Conservation (phyloP, 2,888 invertebrate genomes). For the Tachina lurida region DNA sequence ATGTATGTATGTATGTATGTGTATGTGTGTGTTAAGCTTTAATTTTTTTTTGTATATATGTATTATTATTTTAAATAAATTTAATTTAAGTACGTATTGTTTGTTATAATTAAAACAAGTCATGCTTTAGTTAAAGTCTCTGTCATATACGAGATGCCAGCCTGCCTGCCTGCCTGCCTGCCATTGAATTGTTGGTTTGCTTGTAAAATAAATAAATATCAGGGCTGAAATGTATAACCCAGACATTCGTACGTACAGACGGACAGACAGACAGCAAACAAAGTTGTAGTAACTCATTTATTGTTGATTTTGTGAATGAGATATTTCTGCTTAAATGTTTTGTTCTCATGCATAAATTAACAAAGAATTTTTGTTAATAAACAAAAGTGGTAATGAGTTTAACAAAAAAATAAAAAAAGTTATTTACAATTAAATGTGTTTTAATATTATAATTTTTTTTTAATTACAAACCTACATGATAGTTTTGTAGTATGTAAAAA, state of each 20-base stretch:
- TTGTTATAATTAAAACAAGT: slow-evolving; percentile 63
- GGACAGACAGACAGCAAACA: background rate
- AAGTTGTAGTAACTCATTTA: slow-evolving; percentile 29
- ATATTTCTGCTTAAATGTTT: slow-evolving; percentile 53
- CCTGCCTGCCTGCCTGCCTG: slow-evolving; percentile 24
- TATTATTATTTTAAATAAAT: slow-evolving; percentile 34
- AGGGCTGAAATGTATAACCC: slow-evolving; percentile 47
- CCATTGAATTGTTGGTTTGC: slow-evolving; percentile 45
- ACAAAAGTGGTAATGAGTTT: slow-evolving; percentile 42
- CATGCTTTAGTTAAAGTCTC: slow-evolving; percentile 62
- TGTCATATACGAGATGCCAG: slow-evolving; percentile 31
- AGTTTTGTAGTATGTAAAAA: background rate
- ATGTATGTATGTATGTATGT: slow-evolving; percentile 12
- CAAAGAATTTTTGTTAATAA: slow-evolving; percentile 19
- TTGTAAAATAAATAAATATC: slow-evolving; percentile 44
- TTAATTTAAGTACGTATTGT: slow-evolving; percentile 52
- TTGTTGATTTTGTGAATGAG: slow-evolving; percentile 54
- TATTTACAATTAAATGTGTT: slow-evolving; percentile 29
- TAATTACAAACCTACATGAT: background rate
- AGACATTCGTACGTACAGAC: background rate
- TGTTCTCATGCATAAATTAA: slow-evolving; percentile 56
- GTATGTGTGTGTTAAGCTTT: slow-evolving; percentile 18
- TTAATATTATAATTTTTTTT: background rate
- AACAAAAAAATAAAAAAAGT: no score
- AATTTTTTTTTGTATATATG: background rate